Percentiles rank a stretch among this genome's conserved stretches.
Conservation (phyloP, 1,140 invertebrate species). For the Aphis gossypii region DNA sequence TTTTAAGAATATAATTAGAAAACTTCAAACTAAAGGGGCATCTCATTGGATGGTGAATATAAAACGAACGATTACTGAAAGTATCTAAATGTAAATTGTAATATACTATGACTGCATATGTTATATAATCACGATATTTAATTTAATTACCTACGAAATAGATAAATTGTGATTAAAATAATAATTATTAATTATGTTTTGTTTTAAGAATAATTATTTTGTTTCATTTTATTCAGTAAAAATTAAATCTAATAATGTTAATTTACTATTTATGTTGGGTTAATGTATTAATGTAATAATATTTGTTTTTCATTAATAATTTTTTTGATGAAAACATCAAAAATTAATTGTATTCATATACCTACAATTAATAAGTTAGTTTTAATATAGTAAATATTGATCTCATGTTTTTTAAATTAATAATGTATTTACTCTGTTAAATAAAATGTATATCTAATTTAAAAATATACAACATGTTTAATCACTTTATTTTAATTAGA, state of each 20-base stretch:
- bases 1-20: not conserved
- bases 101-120: not conserved
- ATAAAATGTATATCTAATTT: not conserved
- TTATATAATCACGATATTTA: not conserved
- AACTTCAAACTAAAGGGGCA: not conserved
- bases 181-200: not conserved
- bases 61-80: not conserved
- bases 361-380: not conserved
- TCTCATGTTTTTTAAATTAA: not conserved
- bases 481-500: not conserved
- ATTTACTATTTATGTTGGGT: not conserved
- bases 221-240: not conserved
- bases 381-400: slow-evolving; percentile 14
- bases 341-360: not conserved
- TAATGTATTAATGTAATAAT: not conserved
- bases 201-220: not conserved
- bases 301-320: not conserved
- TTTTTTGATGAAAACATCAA: not conserved
- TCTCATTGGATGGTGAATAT: slow-evolving; percentile 4
- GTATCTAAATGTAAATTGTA: not conserved
- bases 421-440: not conserved
- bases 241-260: not conserved
- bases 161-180: not conserved
- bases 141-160: not conserved
- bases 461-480: not conserved